Conservation (phyloP, 2,797 vertebrate genomes). For the Tolypeutes matacus region DNA sequence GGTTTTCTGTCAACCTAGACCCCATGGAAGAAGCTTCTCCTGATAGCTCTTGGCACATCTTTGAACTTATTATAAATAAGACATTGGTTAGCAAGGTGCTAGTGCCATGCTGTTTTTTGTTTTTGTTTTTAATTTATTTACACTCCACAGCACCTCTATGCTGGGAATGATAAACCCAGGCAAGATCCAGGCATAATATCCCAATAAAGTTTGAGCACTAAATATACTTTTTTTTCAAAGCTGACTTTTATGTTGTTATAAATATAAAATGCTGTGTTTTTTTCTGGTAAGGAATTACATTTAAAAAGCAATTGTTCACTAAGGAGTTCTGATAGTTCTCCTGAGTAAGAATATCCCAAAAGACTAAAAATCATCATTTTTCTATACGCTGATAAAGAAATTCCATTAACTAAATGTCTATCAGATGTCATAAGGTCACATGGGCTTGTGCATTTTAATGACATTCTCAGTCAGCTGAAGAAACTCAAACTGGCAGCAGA, state of each 20-base stretch:
- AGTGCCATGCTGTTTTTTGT: too few species aligned
- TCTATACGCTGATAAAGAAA: not conserved
- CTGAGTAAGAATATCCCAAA: not conserved
- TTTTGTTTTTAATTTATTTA: too few species aligned
- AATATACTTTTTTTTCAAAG: not conserved
- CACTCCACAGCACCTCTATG: too few species aligned
- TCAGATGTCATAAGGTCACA: not conserved
- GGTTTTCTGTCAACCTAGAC: not conserved
- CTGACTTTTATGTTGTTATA: not conserved
- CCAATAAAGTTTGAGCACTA: not conserved
- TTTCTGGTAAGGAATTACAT: not conserved
- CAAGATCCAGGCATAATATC: not conserved
- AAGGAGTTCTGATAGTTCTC: not conserved
- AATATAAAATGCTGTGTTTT: too few species aligned
- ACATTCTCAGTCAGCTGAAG: slow-evolving; percentile 23
- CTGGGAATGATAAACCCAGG: too few species aligned
- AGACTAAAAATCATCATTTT: not conserved
- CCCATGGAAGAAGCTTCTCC: not conserved
- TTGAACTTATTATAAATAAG: too few species aligned
- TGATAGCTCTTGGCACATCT: too few species aligned
- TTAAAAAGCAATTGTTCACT: not conserved
- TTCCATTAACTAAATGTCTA: not conserved
- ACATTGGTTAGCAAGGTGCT: too few species aligned
- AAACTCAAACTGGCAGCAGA: not conserved
- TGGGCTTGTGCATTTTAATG: not conserved